Conservation (phyloP, 2,113 vertebrate genomes). For the Odocoileus hemionus region DNA sequence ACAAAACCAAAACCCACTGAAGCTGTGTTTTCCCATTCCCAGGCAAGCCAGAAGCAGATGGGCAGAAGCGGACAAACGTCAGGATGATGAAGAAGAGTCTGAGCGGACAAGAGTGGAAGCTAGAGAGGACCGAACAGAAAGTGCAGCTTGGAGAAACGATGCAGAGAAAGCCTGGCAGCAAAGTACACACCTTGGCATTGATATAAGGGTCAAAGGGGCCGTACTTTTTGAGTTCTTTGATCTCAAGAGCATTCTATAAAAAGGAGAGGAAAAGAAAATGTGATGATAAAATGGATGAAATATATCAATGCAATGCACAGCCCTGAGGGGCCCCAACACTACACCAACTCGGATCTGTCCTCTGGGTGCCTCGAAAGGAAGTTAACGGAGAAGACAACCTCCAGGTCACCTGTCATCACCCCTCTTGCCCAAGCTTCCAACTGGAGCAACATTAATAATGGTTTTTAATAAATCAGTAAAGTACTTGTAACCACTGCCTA, state of each 20-base stretch:
- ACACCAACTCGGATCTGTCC: conserved; percentile 16
- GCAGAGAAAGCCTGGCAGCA: conserved; percentile 79
- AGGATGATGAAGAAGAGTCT: conserved; percentile 66
- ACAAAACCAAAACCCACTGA: conserved; percentile 64
- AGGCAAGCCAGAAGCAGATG: conserved; percentile 70
- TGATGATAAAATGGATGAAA: conserved; percentile 86
- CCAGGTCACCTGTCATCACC: not conserved
- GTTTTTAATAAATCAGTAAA: not conserved
- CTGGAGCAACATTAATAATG: not conserved
- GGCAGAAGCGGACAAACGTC: conserved; percentile 54
- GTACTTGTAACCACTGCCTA: not conserved
- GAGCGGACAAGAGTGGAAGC: not conserved
- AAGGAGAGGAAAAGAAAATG: conserved; percentile 87
- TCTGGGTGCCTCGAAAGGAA: not conserved
- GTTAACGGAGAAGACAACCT: not conserved
- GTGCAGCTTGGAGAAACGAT: conserved; percentile 74
- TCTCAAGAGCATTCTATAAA: conserved; percentile 98
- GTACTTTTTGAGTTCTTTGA: conserved; percentile 99
- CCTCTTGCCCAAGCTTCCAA: not conserved
- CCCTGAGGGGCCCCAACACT: conserved; percentile 55
- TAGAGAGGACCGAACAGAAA: not conserved
- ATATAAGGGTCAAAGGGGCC: conserved; percentile 99
- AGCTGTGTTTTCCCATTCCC: conserved; percentile 60
- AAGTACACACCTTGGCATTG: conserved; percentile 99
- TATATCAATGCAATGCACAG: conserved; percentile 81